phyloP scores from a whole-genome alignment of 2,888 invertebrate species.

The Busseola fusca region DNA sequence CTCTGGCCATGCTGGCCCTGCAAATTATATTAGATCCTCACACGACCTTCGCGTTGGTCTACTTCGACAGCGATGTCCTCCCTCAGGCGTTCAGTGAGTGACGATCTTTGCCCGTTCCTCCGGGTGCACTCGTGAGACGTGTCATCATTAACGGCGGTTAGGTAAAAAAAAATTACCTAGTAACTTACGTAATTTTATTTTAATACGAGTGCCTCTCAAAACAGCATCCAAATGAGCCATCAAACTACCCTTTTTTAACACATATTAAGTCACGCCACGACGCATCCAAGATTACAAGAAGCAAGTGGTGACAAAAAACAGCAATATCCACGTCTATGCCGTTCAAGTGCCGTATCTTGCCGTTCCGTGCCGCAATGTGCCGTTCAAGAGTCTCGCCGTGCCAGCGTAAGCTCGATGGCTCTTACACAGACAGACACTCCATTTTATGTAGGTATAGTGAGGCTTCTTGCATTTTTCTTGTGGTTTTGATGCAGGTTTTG shows the following conservation, averaged over 20 bases:
- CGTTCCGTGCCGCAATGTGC: constrained; percentile 22
- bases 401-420: constrained; percentile 47
- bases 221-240: constrained; percentile 9
- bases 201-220: constrained; percentile 1
- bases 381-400: constrained; percentile 40
- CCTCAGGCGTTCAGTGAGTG: too few relatives aligned
- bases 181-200: neutral
- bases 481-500: neutral
- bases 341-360: constrained; percentile 47
- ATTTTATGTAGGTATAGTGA: constrained; percentile 17
- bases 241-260: constrained; percentile 22
- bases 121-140: too few relatives aligned
- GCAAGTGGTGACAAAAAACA: constrained; percentile 41
- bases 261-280: constrained; percentile 28
- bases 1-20: too few relatives aligned
- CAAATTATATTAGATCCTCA: too few relatives aligned
- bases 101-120: too few relatives aligned
- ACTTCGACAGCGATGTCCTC: too few relatives aligned
- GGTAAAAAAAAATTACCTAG: neutral
- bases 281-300: constrained; percentile 23
- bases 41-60: too few relatives aligned
- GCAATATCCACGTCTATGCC: constrained; percentile 38
- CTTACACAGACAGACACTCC: constrained; percentile 42
- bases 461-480: constrained; percentile 40
- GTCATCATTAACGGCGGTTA: too few relatives aligned